A percentile compares a stretch with the other conserved stretches of the same genome.
Evolutionary conservation across 2,797 vertebrate species (phyloP).

Genomic region (Acanthurus leucopareius): DNA sequence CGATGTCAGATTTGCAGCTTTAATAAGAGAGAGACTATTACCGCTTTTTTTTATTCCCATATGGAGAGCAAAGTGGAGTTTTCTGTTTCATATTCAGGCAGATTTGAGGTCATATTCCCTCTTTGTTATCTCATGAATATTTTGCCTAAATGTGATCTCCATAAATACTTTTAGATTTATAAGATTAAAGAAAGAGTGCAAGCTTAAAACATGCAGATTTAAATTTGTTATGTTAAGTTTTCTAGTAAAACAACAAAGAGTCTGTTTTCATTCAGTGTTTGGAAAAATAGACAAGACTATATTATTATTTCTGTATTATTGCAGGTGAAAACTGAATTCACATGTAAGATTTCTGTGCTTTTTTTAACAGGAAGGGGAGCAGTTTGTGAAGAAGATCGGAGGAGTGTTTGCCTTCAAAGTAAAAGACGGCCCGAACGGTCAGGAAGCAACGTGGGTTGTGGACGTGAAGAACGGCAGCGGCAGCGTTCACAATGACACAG

Average conservation of each 20-base stretch:
- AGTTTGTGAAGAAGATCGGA: slow-evolving; percentile 95
- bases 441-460: slow-evolving; percentile 94
- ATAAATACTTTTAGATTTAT: not conserved
- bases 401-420: slow-evolving; percentile 96
- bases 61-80: not conserved
- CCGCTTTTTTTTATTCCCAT: slow-evolving; percentile 7
- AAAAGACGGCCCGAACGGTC: slow-evolving; percentile 91
- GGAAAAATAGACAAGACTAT: too few species aligned
- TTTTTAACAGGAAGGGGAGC: slow-evolving; percentile 88
- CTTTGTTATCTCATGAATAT: slow-evolving; percentile 1
- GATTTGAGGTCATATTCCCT: not conserved
- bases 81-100: not conserved
- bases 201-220: not conserved
- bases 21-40: slow-evolving; percentile 19
- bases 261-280: not conserved
- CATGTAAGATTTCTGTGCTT: not conserved
- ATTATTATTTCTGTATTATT: too few species aligned
- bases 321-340: too few species aligned
- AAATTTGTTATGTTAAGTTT: not conserved
- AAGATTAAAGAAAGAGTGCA: not conserved
- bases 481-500: slow-evolving; percentile 88
- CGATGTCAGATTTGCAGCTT: slow-evolving; percentile 35
- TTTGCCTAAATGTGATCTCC: not conserved
- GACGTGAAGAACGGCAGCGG: slow-evolving; percentile 95
- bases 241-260: not conserved